A percentile compares a stretch with the other conserved stretches of the same genome.
Evolutionary conservation across 37 sponge, comb jelly and placozoan genomes (phyloP).

Genomic region (Beroe ovata): DNA sequence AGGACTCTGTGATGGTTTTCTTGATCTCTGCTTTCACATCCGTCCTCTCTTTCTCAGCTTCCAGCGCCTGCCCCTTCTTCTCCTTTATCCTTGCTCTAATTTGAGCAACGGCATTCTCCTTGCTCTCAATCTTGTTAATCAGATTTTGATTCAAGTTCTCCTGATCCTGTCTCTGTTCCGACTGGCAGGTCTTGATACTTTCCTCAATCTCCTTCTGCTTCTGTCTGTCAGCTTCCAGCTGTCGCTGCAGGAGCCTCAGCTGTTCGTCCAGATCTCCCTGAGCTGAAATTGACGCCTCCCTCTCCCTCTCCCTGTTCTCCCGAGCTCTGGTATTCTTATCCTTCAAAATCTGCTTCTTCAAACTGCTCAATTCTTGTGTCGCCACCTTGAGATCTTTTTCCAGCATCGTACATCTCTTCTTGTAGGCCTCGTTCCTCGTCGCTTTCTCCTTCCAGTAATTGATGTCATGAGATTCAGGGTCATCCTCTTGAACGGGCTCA

Average conservation of each 20-base stretch:
- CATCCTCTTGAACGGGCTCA: constrained; percentile 1
- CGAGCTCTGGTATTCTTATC: neutral
- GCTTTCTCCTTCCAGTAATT: constrained; percentile 59
- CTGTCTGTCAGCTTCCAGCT: constrained; percentile 29
- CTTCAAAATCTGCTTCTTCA: constrained; percentile 19
- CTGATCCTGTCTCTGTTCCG: constrained; percentile 29
- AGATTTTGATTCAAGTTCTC: constrained; percentile 20
- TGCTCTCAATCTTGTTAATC: neutral
- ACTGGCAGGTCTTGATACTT: constrained; percentile 5
- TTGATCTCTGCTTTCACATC: constrained; percentile 44
- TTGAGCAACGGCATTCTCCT: neutral
- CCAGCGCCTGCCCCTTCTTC: neutral
- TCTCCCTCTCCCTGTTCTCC: neutral
- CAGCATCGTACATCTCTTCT: constrained; percentile 38
- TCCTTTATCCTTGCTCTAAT: neutral
- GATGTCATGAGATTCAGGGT: constrained; percentile 58
- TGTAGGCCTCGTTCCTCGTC: constrained; percentile 22
- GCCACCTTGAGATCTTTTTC: constrained; percentile 48
- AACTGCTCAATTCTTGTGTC: neutral
- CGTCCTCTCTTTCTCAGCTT: neutral
- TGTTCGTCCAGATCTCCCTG: constrained; percentile 45
- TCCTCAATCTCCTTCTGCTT: constrained; percentile 56
- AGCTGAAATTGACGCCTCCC: constrained; percentile 1
- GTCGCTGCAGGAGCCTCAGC: constrained; percentile 1
- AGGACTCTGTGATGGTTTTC: constrained; percentile 29